phyloP scores from a whole-genome alignment of 2,113 vertebrate genomes.

The Uria lomvia region DNA sequence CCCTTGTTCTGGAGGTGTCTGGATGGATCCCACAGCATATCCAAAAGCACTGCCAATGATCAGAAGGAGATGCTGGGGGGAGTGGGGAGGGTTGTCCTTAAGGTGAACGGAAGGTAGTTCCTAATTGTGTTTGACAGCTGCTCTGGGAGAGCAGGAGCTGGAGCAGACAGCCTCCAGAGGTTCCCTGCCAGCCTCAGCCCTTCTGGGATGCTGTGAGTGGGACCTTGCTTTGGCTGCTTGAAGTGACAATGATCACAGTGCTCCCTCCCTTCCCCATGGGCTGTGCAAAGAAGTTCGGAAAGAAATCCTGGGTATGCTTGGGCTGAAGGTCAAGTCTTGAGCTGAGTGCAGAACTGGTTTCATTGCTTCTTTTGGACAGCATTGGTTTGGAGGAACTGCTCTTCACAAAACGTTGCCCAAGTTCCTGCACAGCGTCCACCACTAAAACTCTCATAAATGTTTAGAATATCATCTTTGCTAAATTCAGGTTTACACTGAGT shows the following conservation, averaged over 20 bases:
- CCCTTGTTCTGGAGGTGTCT: neutral
- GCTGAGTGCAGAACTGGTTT: neutral
- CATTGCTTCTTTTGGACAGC: neutral
- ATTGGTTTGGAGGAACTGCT: neutral
- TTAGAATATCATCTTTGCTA: neutral
- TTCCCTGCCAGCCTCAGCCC: neutral
- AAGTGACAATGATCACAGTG: neutral
- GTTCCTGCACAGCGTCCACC: neutral
- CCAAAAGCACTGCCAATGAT: neutral
- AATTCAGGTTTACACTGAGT: neutral
- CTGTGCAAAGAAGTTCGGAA: neutral
- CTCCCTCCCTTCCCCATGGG: neutral
- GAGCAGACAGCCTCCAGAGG: neutral
- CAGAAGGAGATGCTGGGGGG: neutral
- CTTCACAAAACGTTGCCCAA: neutral
- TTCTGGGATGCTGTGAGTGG: neutral
- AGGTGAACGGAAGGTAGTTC: fast-evolving
- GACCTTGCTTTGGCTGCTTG: neutral
- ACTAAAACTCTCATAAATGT: neutral
- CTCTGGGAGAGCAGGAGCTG: neutral
- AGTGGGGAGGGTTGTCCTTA: neutral
- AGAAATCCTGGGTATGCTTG: neutral
- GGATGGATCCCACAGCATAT: neutral
- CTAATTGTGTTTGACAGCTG: neutral
- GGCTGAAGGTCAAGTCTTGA: neutral